These are phyloP conservation scores for Morpho helenor DNA, from an alignment of 2,888 invertebrate species.

Conservation along the genomic window DNA sequence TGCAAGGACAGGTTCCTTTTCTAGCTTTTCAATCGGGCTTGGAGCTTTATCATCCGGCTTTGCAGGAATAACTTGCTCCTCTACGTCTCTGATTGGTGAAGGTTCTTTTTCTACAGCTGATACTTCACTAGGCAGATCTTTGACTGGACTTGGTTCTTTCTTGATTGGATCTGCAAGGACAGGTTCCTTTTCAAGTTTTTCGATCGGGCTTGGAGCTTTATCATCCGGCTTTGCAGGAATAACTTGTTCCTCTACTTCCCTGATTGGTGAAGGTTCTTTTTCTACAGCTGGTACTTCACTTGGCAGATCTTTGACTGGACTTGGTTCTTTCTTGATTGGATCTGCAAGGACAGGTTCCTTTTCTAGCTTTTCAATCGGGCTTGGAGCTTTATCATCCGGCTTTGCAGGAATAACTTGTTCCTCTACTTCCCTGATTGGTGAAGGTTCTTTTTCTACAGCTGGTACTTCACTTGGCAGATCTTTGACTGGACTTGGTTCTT, in stretches of 20 bases:
- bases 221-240: too few species aligned
- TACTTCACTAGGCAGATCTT: neutral
- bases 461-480: neutral
- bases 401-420: too few species aligned
- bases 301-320: neutral
- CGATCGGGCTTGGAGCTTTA: neutral
- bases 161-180: conserved; percentile 1
- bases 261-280: neutral
- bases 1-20: neutral
- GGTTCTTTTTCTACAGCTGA: conserved; percentile 1
- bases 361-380: neutral
- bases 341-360: neutral
- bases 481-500: conserved; percentile 4
- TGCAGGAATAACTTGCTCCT: conserved; percentile 12
- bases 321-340: conserved; percentile 1
- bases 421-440: neutral
- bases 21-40: conserved; percentile 2
- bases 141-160: conserved; percentile 16
- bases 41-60: conserved; percentile 6
- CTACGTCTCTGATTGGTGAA: neutral
- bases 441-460: conserved; percentile 11
- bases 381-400: conserved; percentile 6
- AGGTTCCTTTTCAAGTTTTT: neutral
- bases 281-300: neutral
- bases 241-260: too few species aligned